Evolutionary conservation across 2,113 vertebrate genomes (phyloP), one percentile per base, ranked within the genome.

Genomic region (Passer montanus): DNA sequence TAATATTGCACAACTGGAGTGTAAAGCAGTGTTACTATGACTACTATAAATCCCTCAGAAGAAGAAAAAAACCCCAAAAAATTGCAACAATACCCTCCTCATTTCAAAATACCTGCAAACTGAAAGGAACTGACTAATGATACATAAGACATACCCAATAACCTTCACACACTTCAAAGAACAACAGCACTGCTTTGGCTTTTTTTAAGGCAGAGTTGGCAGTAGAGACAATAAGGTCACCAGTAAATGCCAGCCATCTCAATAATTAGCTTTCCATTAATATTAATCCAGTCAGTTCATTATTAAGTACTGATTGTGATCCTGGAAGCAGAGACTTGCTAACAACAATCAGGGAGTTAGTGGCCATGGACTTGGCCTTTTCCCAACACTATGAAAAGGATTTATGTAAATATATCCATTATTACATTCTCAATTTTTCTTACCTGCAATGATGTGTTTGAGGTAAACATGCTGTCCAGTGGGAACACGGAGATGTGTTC

Each of bases 401-500:
- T 69, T 59, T 66, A 80, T 59, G 6, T 31, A 43, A 53, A 55
- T 47, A 77, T 8, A 67, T 5, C 22, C 20, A 58, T 14, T 26
- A 52, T 14, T 33, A 64, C 21, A 12, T 28, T 73, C 41, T 69
- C 27, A 14, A 7, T 79, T 93, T 73, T 62, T 80, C 89, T 97
- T 97, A 99, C 99, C 99, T 98, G 98, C 92, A 96, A 99, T 86
- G 31, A 93, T 77, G 44, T 98, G 97, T 95, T 98, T 99, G 98
- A 99, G 98, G 98, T 99, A 99, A 98, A 99, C 78, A 15, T 99
- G 99, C 67, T 98, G 98, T 69, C 99, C 99, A 46, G 98, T 91
- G 66, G 99, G 99, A 96, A 99, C 97, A 10, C 44, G 90, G 93
- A 99, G 97, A 89, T 98, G 95, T 50, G 98, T 98, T 95, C 98